phyloP scores from a whole-genome alignment of 1,140 invertebrate species.

The Pseudomyrmex sp. region DNA sequence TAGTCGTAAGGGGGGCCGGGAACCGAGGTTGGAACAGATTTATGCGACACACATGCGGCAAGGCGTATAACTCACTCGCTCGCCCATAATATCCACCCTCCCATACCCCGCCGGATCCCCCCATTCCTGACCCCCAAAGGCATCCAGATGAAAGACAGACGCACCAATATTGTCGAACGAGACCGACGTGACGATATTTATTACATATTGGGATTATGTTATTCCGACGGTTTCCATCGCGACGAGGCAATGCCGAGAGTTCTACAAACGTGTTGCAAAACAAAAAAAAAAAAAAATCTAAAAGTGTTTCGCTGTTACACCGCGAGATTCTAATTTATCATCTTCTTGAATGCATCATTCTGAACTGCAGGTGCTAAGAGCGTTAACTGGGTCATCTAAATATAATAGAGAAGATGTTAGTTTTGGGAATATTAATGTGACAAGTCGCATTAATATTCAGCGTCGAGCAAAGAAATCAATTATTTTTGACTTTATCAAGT shows the following conservation, averaged over 20 bases:
- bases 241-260: slow-evolving; percentile 1
- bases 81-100: slow-evolving; percentile 82
- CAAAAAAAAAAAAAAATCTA: not conserved
- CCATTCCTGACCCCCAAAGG: slow-evolving; percentile 69
- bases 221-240: slow-evolving; percentile 70
- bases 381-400: slow-evolving; percentile 1
- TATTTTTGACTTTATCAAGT: not conserved
- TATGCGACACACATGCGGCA: slow-evolving; percentile 85
- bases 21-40: slow-evolving; percentile 82
- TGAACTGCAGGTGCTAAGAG: slow-evolving; percentile 7
- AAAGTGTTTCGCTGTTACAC: not conserved
- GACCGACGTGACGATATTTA: slow-evolving; percentile 79
- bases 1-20: slow-evolving; percentile 77
- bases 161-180: slow-evolving; percentile 77
- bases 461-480: slow-evolving; percentile 15
- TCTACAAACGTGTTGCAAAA: not conserved
- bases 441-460: not conserved
- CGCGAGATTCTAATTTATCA: not conserved
- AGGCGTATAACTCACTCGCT: slow-evolving; percentile 84
- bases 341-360: not conserved
- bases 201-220: slow-evolving; percentile 83
- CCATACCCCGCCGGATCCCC: slow-evolving; percentile 49
- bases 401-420: slow-evolving; percentile 1
- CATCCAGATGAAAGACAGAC: slow-evolving; percentile 80
- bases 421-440: not conserved